Conservation (phyloP, 2,113 vertebrate genomes). For the Microcebus tavaratra region DNA sequence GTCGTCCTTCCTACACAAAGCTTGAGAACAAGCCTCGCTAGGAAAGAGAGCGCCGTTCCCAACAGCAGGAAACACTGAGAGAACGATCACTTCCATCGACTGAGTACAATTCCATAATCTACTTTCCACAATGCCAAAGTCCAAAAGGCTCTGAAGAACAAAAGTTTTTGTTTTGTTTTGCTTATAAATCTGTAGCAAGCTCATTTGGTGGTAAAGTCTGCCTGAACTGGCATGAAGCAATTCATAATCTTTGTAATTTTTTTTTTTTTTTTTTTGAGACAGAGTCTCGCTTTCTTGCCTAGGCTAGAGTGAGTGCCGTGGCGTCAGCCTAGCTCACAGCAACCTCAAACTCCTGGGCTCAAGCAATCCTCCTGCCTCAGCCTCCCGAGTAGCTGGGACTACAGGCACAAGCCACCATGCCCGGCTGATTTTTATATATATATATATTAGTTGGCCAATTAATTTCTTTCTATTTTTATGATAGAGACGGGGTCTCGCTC, state of each 20-base stretch:
- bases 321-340: too few species aligned
- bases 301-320: too few species aligned
- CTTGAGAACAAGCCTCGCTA: not conserved
- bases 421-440: too few species aligned
- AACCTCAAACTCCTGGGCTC: too few species aligned
- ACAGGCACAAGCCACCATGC: too few species aligned
- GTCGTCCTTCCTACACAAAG: not conserved
- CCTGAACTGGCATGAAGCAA: not conserved
- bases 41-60: not conserved
- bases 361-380: too few species aligned
- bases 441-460: too few species aligned
- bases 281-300: too few species aligned
- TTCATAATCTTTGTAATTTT: not conserved
- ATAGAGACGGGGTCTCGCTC: too few species aligned
- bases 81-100: not conserved
- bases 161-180: not conserved
- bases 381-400: too few species aligned
- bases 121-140: not conserved
- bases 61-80: not conserved
- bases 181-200: constrained; percentile 15
- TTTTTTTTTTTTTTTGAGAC: too few species aligned
- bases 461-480: too few species aligned
- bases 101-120: not conserved
- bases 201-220: not conserved
- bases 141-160: not conserved